These are phyloP conservation scores for Byasa hedistus DNA, from an alignment of 2,888 invertebrate genomes.

Conservation along the genomic window DNA sequence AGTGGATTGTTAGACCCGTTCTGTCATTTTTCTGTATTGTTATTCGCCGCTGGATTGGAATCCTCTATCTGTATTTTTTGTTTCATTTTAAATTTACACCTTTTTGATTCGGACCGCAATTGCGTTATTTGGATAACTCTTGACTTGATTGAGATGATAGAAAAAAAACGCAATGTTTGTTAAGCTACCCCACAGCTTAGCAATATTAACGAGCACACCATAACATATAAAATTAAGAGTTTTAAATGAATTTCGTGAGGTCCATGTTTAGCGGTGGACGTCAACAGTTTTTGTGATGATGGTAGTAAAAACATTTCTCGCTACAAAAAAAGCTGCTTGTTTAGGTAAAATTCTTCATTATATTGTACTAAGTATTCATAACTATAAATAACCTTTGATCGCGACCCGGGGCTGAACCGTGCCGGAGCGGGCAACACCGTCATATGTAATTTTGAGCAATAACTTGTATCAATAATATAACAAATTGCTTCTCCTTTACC, in stretches of 20 bases:
- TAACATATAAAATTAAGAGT: too few species aligned
- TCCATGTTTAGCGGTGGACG: too few species aligned
- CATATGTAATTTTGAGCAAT: conserved; percentile 74
- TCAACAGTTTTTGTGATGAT: too few species aligned
- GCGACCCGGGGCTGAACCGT: conserved; percentile 42
- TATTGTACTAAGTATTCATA: conserved; percentile 29
- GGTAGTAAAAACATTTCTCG: too few species aligned
- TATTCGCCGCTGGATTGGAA: conserved; percentile 12
- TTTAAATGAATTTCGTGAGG: too few species aligned
- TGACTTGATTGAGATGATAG: too few species aligned
- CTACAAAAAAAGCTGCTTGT: too few species aligned
- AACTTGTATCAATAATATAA: conserved; percentile 75
- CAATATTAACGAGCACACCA: too few species aligned
- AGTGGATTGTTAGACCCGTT: conserved; percentile 42
- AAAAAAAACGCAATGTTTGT: too few species aligned
- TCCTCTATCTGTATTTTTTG: conserved; percentile 7
- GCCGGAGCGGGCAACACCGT: conserved; percentile 52
- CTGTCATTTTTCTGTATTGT: conserved; percentile 32
- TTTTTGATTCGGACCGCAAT: neutral
- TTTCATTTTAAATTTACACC: neutral
- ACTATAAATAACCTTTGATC: conserved; percentile 50
- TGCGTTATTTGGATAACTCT: too few species aligned
- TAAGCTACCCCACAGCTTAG: too few species aligned
- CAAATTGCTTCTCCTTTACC: conserved; percentile 53
- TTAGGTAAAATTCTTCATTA: too few species aligned